phyloP scores from a whole-genome alignment of 1,140 invertebrate genomes.

The Megalopta genalis region DNA sequence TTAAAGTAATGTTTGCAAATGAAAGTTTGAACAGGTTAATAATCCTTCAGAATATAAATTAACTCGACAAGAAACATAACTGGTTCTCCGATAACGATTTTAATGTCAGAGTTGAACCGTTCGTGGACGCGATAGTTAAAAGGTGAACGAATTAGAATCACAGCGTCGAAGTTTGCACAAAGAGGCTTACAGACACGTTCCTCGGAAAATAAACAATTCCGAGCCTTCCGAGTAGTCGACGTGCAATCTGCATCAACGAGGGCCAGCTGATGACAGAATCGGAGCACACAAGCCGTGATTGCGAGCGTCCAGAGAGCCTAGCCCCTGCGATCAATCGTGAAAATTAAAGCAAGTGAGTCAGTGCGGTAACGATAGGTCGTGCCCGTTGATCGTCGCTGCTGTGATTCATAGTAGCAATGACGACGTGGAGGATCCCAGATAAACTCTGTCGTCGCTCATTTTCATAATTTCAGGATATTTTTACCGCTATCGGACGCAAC shows the following conservation, averaged over 20 bases:
- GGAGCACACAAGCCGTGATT: neutral
- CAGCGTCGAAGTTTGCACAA: too few species aligned
- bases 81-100: too few species aligned
- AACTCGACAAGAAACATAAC: too few species aligned
- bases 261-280: neutral
- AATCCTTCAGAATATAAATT: too few species aligned
- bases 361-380: conserved; percentile 14
- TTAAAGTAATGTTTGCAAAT: too few species aligned
- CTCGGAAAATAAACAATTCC: too few species aligned
- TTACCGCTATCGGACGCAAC: conserved; percentile 39
- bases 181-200: too few species aligned
- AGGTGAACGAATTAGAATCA: too few species aligned
- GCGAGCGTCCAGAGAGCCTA: neutral
- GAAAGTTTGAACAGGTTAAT: too few species aligned
- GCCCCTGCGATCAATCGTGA: conserved; percentile 3
- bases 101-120: too few species aligned
- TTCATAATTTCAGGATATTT: conserved; percentile 35
- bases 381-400: neutral
- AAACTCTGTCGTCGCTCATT: conserved; percentile 15
- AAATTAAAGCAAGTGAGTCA: conserved; percentile 36
- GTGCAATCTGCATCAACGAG: neutral
- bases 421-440: conserved; percentile 1
- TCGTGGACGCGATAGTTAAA: too few species aligned
- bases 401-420: conserved; percentile 29
- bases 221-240: too few species aligned